These are phyloP conservation scores for Eulemur albifrons DNA, from an alignment of 2,797 vertebrate species.

Conservation along the genomic window DNA sequence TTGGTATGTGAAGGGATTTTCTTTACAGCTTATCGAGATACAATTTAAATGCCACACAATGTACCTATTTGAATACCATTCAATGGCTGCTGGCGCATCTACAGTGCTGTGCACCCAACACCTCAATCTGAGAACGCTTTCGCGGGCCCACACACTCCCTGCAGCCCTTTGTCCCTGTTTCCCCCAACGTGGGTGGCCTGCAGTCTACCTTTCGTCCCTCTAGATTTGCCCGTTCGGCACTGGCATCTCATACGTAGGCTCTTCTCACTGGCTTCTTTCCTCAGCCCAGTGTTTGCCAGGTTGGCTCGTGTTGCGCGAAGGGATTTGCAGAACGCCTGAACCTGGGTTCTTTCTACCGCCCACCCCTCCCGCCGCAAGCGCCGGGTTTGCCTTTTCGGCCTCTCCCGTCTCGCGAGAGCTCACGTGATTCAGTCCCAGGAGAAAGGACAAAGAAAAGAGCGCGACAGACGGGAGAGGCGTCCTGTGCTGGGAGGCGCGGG, in stretches of 20 bases:
- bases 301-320: too few species aligned
- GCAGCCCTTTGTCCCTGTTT: too few species aligned
- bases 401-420: neutral
- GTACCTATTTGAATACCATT: too few species aligned
- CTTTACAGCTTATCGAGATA: neutral
- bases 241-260: neutral
- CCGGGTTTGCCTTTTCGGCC: neutral
- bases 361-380: neutral
- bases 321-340: neutral
- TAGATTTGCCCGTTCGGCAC: neutral
- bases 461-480: rapidly evolving
- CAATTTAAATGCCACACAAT: neutral
- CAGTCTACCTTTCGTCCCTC: neutral
- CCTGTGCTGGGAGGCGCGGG: neutral
- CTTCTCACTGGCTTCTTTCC: neutral
- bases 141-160: neutral
- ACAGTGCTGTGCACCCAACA: neutral
- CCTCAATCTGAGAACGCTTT: neutral
- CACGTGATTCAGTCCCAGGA: neutral
- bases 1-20: neutral
- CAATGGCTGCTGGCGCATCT: neutral
- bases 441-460: neutral
- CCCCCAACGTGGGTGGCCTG: neutral
- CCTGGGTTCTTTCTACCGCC: neutral
- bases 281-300: neutral